Evolutionary conservation across 2,888 invertebrate genomes (phyloP), one percentile per base, ranked within the genome.

Genomic region (Antheraea assamensis): DNA sequence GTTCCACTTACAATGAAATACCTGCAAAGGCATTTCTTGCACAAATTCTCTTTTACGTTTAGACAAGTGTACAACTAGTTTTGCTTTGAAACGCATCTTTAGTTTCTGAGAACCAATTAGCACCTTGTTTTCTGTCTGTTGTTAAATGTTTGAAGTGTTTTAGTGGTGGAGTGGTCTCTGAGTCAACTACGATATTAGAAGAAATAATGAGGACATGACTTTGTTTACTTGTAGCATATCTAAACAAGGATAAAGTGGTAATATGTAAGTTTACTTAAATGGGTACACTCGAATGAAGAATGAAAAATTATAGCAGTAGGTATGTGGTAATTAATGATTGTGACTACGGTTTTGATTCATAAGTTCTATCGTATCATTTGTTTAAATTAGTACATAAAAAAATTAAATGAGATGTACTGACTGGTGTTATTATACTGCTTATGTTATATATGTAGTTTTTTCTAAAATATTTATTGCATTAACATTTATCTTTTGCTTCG

Each of bases 71-170:
- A 27, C 17, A 64, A 64, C 68, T 68, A 68, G 68, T 68, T 35
- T 68, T 10, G 35, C 35, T 35, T 72, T 72, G 35, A 35, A 35
- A 68, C n/a, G 35, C 68, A 68, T 68, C n/a, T 68, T 68, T 68
- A 21, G 68, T 68, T 35, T 35, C 68, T 35, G 68, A 42, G 72
- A 70, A 70, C 52, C 72, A 72, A 64, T 49, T 70, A 61, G 72
- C 71, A 66, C 72, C 64, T 68, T 13, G 68, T 68, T 31, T 35
- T 68, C 31, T n/a, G 68, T 68, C 35, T 68, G 68, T n/a, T 68
- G 21, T 66, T 66, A 31, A 13, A 66, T 66, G 30, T 19, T 17
- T 3, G 64, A 15, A n/a, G 13, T 15, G 30, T 21, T 31, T 64
- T 64, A 17, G 61, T 30, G 61, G 2, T 30, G 61, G 61, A 64